Evolutionary conservation across 1,140 invertebrate species (phyloP), one percentile per base, ranked within the genome.

Genomic region (Drosophila takahashii): DNA sequence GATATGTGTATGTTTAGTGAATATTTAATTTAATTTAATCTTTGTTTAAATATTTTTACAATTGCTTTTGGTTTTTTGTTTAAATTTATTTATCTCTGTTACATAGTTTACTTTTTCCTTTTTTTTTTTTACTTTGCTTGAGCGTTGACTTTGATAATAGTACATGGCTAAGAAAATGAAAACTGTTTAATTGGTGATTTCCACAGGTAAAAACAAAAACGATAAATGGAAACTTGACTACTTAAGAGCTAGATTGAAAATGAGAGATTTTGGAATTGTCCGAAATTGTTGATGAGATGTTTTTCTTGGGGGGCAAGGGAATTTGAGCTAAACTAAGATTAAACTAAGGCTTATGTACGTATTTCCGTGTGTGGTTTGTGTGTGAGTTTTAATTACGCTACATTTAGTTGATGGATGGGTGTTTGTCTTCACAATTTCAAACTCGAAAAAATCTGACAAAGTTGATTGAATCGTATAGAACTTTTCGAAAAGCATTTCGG

Each of bases 1-100:
- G 41, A 26, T 29, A 7, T 56, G 51, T 75, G 56, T 75, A 75
- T 75, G 51, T 75, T 61, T 70, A 81, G 77, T 77, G 64, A 58
- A 78, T 83, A 73, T 90, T 86, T 85, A 90, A 80, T 90, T 79
- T 76, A 86, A 71, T 84, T 79, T 84, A 80, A 45, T 77, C 57
- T 67, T 74, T 78, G 50, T 52, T 77, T 79, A 54, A 57, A 69
- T 75, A 58, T 65, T 79, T 81, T 81, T 90, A 85, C 80, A 90
- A 75, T 79, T 90, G 74, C 77, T 90, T 83, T 90, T 86, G 79
- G 72, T 72, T 83, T 76, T 74, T 45, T 54, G 39, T 61, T 66
- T 61, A 36, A 59, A 60, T 61, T 75, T 45, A 41, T 41, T 67
- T 60, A 74, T 61, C 69, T 54, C 74, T 50, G 59, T 90, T 85